A percentile compares a stretch with the other conserved stretches of the same genome.
Conservation (phyloP, 2,888 invertebrate genomes). For the Hedya salicella region DNA sequence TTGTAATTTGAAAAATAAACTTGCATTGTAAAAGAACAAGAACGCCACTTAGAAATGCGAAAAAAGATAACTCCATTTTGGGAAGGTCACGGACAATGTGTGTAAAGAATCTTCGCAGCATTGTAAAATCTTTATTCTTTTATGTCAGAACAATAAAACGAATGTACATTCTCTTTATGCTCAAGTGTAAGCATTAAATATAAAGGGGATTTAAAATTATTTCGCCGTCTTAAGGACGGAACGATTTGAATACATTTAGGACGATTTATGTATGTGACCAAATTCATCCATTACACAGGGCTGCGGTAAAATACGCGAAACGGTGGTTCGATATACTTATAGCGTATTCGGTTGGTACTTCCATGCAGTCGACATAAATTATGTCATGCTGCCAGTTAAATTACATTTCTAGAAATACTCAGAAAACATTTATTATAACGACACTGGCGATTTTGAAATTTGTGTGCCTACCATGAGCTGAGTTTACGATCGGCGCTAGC, state of each 20-base stretch:
- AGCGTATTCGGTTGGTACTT: no score
- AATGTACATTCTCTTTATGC: slow-evolving; percentile 38
- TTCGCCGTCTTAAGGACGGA: slow-evolving; percentile 37
- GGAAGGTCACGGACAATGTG: slow-evolving; percentile 21
- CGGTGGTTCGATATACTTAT: slow-evolving; percentile 25
- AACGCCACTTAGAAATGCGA: slow-evolving; percentile 15
- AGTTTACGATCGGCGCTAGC: no score
- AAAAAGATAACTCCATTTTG: slow-evolving; percentile 31
- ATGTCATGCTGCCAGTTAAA: no score
- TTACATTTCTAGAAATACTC: no score
- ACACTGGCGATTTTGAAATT: no score
- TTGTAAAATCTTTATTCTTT: slow-evolving; percentile 36
- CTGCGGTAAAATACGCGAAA: slow-evolving; percentile 45
- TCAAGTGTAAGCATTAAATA: slow-evolving; percentile 39
- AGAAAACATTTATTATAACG: no score
- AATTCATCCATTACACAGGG: slow-evolving; percentile 40
- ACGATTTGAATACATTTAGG: slow-evolving; percentile 45
- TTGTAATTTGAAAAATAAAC: neutral
- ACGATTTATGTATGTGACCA: slow-evolving; percentile 46
- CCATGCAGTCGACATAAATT: no score
- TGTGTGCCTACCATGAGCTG: no score
- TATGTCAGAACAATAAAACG: slow-evolving; percentile 39
- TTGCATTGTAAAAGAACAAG: slow-evolving; percentile 13
- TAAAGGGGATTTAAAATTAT: slow-evolving; percentile 46
- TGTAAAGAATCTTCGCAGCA: slow-evolving; percentile 30